Evolutionary conservation across 1,140 invertebrate genomes (phyloP).

Genomic region (Belonocnema kinseyi): DNA sequence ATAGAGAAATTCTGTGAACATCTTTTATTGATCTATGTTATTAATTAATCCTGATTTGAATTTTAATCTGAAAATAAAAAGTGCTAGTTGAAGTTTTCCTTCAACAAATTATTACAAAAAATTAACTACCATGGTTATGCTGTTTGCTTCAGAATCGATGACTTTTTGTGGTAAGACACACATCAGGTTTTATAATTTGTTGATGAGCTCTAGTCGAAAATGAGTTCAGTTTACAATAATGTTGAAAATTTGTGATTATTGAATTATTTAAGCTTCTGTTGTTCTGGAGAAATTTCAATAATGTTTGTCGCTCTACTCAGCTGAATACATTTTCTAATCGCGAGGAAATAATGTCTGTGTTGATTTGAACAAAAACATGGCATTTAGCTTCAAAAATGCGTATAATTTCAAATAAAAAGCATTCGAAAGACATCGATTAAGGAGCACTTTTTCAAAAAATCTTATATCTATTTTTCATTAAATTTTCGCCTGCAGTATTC

Average conservation of each 20-base stretch:
- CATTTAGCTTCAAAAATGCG: too few species aligned
- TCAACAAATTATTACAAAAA: neutral
- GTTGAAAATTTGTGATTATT: neutral
- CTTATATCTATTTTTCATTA: too few species aligned
- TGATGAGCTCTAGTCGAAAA: neutral
- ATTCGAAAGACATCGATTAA: too few species aligned
- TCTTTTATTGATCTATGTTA: neutral
- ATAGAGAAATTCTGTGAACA: neutral
- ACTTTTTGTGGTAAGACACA: too few species aligned
- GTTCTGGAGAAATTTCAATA: conserved; percentile 15
- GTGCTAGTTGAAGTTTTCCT: neutral
- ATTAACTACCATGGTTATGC: too few species aligned
- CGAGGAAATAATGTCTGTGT: neutral
- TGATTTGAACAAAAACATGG: neutral
- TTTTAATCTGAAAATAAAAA: neutral
- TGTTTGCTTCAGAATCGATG: too few species aligned
- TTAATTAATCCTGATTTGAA: too few species aligned
- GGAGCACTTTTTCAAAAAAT: too few species aligned
- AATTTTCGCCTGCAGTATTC: too few species aligned
- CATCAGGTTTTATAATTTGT: too few species aligned
- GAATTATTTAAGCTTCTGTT: conserved; percentile 23
- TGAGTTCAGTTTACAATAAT: neutral
- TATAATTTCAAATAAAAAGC: too few species aligned
- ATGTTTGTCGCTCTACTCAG: conserved; percentile 3
- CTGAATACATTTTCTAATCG: conserved; percentile 18